phyloP scores from a whole-genome alignment of 1,140 invertebrate species.

The Drosophila kurseongensis region DNA sequence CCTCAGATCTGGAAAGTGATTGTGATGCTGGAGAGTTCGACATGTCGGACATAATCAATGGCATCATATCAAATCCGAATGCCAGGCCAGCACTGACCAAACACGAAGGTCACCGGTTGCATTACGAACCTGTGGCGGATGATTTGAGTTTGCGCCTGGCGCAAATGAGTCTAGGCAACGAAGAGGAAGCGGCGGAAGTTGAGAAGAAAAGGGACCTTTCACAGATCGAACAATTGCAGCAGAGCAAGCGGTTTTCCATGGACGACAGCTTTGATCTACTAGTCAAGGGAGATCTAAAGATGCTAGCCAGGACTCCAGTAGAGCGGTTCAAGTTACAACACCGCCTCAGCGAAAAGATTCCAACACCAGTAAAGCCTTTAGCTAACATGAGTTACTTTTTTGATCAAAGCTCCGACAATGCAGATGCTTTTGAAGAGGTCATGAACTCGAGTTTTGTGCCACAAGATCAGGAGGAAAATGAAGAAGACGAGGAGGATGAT shows the following conservation, averaged over 20 bases:
- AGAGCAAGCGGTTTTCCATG: slow-evolving; percentile 47
- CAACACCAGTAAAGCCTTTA: slow-evolving; percentile 19
- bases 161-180: slow-evolving; percentile 40
- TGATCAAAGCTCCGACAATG: slow-evolving; percentile 41
- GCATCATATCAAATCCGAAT: slow-evolving; percentile 85
- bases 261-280: slow-evolving; percentile 77
- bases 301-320: slow-evolving; percentile 42
- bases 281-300: slow-evolving; percentile 53
- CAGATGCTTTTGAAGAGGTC: slow-evolving; percentile 69
- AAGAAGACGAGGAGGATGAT: slow-evolving; percentile 13
- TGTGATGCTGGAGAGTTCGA: slow-evolving; percentile 85
- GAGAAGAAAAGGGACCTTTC: slow-evolving; percentile 58
- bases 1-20: slow-evolving; percentile 72
- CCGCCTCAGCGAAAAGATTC: slow-evolving; percentile 21
- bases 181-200: background rate
- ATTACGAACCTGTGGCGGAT: slow-evolving; percentile 56
- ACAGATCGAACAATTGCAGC: slow-evolving; percentile 11
- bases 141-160: slow-evolving; percentile 61
- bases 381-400: slow-evolving; percentile 72
- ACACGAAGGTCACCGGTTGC: slow-evolving; percentile 57
- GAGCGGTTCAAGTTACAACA: slow-evolving; percentile 63
- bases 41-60: slow-evolving; percentile 87
- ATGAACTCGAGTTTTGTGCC: slow-evolving; percentile 63
- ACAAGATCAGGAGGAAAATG: slow-evolving; percentile 13
- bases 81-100: slow-evolving; percentile 34